Evolutionary conservation across 2,797 vertebrate genomes (phyloP).

Genomic region (Hipposideros larvatus): DNA sequence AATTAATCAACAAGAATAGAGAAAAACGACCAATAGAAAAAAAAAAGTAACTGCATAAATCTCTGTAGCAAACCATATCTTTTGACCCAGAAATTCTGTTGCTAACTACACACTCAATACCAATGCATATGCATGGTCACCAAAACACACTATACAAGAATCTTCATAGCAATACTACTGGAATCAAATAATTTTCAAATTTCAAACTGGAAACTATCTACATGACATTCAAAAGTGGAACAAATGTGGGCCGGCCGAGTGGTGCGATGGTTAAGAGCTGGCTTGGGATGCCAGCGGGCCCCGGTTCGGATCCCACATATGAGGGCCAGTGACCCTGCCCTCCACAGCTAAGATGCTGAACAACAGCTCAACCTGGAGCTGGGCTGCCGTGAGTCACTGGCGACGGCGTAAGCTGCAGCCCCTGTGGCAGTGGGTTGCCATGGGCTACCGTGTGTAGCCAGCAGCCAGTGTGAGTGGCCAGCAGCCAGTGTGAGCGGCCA

Average conservation of each 20-base stretch:
- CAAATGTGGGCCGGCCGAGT: background rate
- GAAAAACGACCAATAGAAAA: background rate
- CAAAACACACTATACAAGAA: background rate
- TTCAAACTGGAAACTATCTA: background rate
- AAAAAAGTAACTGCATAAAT: background rate
- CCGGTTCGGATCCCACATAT: no score
- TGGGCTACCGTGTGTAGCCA: no score
- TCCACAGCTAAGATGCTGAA: no score
- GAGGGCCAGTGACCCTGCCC: no score
- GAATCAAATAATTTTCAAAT: background rate
- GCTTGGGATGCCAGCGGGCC: no score
- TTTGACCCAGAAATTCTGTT: background rate
- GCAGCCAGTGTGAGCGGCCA: no score
- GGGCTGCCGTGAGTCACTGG: no score
- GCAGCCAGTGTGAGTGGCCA: no score
- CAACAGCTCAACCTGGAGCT: no score
- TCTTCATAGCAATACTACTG: background rate
- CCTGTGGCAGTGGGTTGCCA: no score
- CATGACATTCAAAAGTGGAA: background rate
- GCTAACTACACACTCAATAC: background rate
- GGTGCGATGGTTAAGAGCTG: no score
- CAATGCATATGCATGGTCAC: background rate
- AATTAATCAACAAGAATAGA: background rate
- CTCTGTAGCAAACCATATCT: background rate
- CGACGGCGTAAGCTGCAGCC: no score